Evolutionary conservation across 2,888 invertebrate genomes (phyloP).

Genomic region (Drosophila mettleri): DNA sequence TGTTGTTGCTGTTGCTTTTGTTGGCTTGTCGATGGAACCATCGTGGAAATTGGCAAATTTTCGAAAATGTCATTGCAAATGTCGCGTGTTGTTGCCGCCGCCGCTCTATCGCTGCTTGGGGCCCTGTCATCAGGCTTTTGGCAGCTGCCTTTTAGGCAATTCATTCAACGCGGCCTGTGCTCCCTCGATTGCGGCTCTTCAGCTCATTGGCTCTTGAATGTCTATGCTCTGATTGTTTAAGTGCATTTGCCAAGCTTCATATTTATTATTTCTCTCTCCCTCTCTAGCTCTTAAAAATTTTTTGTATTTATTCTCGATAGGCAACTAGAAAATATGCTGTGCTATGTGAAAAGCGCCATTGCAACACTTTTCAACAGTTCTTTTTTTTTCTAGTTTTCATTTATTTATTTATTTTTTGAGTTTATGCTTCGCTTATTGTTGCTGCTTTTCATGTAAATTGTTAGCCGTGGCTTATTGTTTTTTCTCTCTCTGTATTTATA

Average conservation of each 20-base stretch:
- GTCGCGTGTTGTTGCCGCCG: conserved; percentile 53
- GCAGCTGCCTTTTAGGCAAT: conserved; percentile 40
- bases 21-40: conserved; percentile 40
- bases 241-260: conserved; percentile 20
- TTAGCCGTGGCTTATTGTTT: conserved; percentile 53
- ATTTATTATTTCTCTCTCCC: conserved; percentile 13
- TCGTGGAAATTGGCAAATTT: conserved; percentile 68
- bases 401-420: conserved; percentile 3
- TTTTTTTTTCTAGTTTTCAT: conserved; percentile 1
- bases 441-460: conserved; percentile 72
- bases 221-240: conserved; percentile 72
- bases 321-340: conserved; percentile 61
- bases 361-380: conserved; percentile 29
- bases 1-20: conserved; percentile 4
- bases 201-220: conserved; percentile 42
- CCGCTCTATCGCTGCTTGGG: conserved; percentile 27
- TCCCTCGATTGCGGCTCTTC: conserved; percentile 14
- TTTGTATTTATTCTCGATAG: conserved; percentile 54
- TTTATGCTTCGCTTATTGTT: conserved; percentile 58
- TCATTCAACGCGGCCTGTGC: conserved; percentile 17
- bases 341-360: conserved; percentile 59
- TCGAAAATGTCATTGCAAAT: conserved; percentile 74
- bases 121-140: conserved; percentile 48
- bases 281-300: conserved; percentile 40
- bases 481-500: conserved; percentile 31